Percentiles rank a stretch among this genome's conserved stretches.
phyloP scores from a whole-genome alignment of 2,888 invertebrate genomes.

The Macaria liturata region DNA sequence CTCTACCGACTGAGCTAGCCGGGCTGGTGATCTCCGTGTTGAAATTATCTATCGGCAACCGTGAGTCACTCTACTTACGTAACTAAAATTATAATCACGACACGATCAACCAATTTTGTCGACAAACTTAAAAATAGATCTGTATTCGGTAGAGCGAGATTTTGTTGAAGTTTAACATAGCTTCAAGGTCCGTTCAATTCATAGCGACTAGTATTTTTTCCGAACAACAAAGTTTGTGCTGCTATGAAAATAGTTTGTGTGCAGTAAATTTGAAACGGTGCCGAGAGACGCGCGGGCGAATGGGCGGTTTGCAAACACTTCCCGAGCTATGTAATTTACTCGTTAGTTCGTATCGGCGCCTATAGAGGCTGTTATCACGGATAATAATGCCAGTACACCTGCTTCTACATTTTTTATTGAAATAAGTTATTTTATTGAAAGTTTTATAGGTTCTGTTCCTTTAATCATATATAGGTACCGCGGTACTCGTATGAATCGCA shows the following conservation, averaged over 20 bases:
- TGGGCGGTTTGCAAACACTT: conserved; percentile 69
- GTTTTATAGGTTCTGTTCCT: too few species aligned
- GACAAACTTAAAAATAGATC: too few species aligned
- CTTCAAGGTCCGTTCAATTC: conserved; percentile 2
- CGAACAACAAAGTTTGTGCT: conserved; percentile 20
- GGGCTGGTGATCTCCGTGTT: conserved; percentile 42
- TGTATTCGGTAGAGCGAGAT: too few species aligned
- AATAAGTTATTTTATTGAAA: too few species aligned
- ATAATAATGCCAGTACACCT: conserved; percentile 16
- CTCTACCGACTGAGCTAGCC: conserved; percentile 84
- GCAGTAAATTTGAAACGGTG: conserved; percentile 50
- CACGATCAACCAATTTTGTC: not conserved
- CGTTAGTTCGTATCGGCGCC: conserved; percentile 60
- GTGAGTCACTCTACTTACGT: not conserved
- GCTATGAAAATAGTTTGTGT: conserved; percentile 42
- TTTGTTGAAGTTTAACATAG: not conserved
- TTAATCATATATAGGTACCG: not conserved
- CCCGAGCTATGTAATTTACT: conserved; percentile 66
- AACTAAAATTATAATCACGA: conserved; percentile 1
- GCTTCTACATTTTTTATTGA: not conserved
- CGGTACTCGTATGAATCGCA: too few species aligned
- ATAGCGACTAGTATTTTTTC: conserved; percentile 1
- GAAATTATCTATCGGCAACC: conserved; percentile 37
- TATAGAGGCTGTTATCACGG: conserved; percentile 38
- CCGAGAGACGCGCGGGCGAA: conserved; percentile 43